Evolutionary conservation across 1,140 invertebrate genomes (phyloP).

Genomic region (Laupala kohalensis): DNA sequence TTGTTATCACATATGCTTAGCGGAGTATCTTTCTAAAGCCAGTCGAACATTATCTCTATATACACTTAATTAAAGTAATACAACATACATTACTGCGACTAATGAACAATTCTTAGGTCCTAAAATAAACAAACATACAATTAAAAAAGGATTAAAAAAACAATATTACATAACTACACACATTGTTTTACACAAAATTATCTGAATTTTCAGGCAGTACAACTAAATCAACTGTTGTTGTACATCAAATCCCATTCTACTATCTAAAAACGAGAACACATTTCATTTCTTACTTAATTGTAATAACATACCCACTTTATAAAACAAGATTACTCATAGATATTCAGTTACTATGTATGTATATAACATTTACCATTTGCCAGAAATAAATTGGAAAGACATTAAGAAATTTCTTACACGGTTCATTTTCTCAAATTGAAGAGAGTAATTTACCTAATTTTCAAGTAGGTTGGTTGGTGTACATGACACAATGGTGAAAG

Average conservation of each 20-base stretch:
- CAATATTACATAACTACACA: background rate
- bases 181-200: background rate
- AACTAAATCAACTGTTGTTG: background rate
- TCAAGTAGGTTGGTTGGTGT: no score
- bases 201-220: background rate
- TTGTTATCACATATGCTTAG: background rate
- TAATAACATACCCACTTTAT: background rate
- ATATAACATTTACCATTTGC: constrained; percentile 2
- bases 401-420: background rate
- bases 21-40: background rate
- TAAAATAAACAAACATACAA: background rate
- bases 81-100: background rate
- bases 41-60: background rate
- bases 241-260: background rate
- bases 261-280: background rate
- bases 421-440: constrained; percentile 3
- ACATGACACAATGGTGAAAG: no score
- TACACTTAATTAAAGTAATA: background rate
- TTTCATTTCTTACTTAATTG: background rate
- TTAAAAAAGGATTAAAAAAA: background rate
- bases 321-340: background rate
- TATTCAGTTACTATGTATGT: background rate
- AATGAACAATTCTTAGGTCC: background rate
- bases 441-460: background rate
- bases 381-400: constrained; percentile 3